Percentiles rank a stretch among this genome's conserved stretches.
These are phyloP conservation scores for Drosophila silvestris DNA, from an alignment of 2,888 invertebrate genomes.

Conservation along the genomic window DNA sequence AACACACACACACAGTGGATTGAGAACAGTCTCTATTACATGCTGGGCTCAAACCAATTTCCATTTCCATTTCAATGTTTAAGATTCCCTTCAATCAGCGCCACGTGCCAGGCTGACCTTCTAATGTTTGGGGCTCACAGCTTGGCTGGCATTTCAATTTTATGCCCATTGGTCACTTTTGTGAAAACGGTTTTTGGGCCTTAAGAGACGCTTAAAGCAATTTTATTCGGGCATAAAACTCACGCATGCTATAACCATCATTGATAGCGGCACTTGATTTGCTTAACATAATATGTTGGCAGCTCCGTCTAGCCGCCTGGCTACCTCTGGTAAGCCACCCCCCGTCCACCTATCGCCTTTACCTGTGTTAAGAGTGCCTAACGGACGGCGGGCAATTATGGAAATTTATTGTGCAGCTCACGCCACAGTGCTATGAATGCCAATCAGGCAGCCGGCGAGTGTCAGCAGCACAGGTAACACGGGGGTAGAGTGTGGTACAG, in stretches of 20 bases:
- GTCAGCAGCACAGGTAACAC: constrained; percentile 27
- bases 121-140: constrained; percentile 30
- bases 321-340: not conserved
- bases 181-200: constrained; percentile 24
- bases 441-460: constrained; percentile 58
- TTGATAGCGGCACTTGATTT: constrained; percentile 62
- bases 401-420: constrained; percentile 75
- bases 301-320: constrained; percentile 1
- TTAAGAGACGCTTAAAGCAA: constrained; percentile 40
- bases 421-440: constrained; percentile 59
- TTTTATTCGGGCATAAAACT: constrained; percentile 65
- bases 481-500: not conserved
- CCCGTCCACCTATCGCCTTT: not conserved
- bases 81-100: constrained; percentile 35
- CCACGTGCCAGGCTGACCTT: constrained; percentile 53
- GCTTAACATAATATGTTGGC: constrained; percentile 55
- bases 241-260: constrained; percentile 67
- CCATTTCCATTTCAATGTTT: constrained; percentile 43
- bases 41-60: constrained; percentile 42
- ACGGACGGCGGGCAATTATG: constrained; percentile 75
- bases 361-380: constrained; percentile 47
- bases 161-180: constrained; percentile 46
- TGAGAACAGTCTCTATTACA: constrained; percentile 46
- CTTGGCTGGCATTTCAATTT: constrained; percentile 59
- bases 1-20: constrained; percentile 7